Conservation (phyloP, 2,797 vertebrate species). For the Silurus lanzhouensis region DNA sequence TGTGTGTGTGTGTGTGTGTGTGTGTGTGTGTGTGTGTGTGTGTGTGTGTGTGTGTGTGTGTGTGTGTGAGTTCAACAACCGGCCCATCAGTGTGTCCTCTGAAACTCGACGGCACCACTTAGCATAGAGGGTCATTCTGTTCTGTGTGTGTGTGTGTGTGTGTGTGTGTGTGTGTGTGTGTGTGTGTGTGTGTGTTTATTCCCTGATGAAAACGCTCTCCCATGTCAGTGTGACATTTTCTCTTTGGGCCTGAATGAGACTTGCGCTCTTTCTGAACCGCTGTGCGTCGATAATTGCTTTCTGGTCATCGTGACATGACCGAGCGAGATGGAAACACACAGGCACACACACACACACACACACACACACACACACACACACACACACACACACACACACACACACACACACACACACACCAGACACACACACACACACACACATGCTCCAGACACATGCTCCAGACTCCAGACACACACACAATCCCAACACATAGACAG, state of each 20-base stretch:
- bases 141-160: background rate
- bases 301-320: slow-evolving; percentile 78
- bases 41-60: slow-evolving; percentile 25
- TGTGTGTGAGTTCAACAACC: background rate
- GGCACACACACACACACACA: slow-evolving; percentile 1
- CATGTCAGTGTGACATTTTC: slow-evolving; percentile 58
- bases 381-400: background rate
- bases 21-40: background rate
- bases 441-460: background rate
- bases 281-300: slow-evolving; percentile 75
- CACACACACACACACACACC: background rate
- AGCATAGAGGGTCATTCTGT: background rate
- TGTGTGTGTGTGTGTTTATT: slow-evolving; percentile 42
- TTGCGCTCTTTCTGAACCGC: slow-evolving; percentile 47
- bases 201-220: slow-evolving; percentile 48
- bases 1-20: background rate
- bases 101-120: background rate
- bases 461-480: background rate
- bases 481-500: background rate
- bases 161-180: slow-evolving; percentile 1
- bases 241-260: slow-evolving; percentile 41
- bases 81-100: background rate
- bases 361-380: slow-evolving; percentile 2
- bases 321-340: slow-evolving; percentile 39
- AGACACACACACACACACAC: background rate